Percentiles rank a stretch among this genome's conserved stretches.
Conservation (phyloP, 2,888 invertebrate genomes). For the Bombylius discolor region DNA sequence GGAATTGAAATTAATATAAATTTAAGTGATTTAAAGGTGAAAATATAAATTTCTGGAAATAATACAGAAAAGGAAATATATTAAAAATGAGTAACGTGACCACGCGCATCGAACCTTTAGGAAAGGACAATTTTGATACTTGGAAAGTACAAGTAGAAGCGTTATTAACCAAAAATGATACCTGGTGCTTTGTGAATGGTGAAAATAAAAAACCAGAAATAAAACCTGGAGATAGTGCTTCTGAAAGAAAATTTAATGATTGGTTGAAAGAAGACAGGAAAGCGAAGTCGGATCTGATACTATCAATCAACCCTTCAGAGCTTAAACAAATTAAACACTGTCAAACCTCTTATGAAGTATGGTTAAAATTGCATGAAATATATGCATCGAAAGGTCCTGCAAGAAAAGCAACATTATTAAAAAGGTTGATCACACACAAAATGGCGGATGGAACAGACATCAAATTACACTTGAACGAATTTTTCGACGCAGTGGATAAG, state of each 20-base stretch:
- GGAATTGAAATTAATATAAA: too few species aligned
- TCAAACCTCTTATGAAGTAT: neutral
- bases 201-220: neutral
- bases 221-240: too few species aligned
- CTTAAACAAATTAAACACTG: neutral
- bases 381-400: neutral
- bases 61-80: too few species aligned
- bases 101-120: too few species aligned
- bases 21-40: too few species aligned
- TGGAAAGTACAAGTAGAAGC: neutral
- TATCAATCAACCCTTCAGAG: neutral
- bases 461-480: neutral
- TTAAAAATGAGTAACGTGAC: too few species aligned
- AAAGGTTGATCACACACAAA: too few species aligned
- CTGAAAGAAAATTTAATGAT: neutral
- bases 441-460: too few species aligned
- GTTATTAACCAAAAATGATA: neutral
- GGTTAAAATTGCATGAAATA: neutral
- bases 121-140: neutral
- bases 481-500: neutral
- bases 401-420: neutral
- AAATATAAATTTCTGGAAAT: too few species aligned
- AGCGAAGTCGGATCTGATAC: neutral
- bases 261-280: neutral
- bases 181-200: neutral